A percentile compares a stretch with the other conserved stretches of the same genome.
These are phyloP conservation scores for Pipra filicauda DNA, from an alignment of 2,113 vertebrate genomes.

Conservation along the genomic window DNA sequence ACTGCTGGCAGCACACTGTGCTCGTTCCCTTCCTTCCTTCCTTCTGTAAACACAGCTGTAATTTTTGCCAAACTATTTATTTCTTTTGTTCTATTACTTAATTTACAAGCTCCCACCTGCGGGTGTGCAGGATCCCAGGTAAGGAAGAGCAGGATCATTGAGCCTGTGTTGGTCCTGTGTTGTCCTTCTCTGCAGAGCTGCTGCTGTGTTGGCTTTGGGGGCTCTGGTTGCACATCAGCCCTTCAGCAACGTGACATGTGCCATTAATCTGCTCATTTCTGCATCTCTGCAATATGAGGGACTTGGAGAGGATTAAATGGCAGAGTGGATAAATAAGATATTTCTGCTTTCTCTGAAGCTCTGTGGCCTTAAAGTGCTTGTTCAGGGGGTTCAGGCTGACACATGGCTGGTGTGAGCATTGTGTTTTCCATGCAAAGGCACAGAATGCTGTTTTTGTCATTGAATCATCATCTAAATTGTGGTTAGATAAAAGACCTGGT, in stretches of 20 bases:
- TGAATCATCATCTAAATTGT: not conserved
- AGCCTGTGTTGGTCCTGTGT: not conserved
- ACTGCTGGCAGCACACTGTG: constrained; percentile 31
- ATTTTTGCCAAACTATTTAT: constrained; percentile 4
- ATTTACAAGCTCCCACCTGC: constrained; percentile 35
- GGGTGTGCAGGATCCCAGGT: constrained; percentile 9
- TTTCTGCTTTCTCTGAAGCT: not conserved
- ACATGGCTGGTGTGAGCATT: not conserved
- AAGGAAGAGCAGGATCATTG: not conserved
- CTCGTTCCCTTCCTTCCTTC: not conserved
- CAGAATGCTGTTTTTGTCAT: not conserved
- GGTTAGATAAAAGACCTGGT: not conserved
- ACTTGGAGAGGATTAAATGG: not conserved
- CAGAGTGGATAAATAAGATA: not conserved
- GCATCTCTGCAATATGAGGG: not conserved
- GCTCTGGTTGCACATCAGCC: not conserved
- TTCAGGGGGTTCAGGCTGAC: not conserved
- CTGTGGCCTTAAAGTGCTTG: not conserved
- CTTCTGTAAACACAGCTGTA: constrained; percentile 10
- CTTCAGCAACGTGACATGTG: not conserved
- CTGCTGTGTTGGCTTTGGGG: not conserved
- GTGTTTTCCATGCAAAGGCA: not conserved
- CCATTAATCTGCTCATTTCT: not conserved
- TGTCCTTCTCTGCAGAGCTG: not conserved
- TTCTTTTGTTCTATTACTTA: not conserved